Base-by-base conservation (phyloP, 2,888 invertebrate genomes). In the Phyllotreta cruciferae region DNA sequence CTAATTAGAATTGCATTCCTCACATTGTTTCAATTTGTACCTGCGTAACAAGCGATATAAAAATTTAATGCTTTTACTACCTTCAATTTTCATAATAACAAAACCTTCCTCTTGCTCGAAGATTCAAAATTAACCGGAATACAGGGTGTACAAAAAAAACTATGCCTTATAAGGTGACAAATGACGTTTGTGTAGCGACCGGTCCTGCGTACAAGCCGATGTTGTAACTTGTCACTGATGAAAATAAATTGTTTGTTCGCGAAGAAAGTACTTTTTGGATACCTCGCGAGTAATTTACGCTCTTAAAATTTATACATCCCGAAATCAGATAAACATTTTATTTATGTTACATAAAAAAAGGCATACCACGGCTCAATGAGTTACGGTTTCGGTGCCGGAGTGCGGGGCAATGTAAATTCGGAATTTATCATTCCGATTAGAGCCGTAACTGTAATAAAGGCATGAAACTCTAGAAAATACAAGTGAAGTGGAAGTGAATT, bases 171-270 rank as follows among this genome's bases (percentile, higher is more conserved):
- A 9, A 45, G 5, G 10, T 14, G 3, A 8, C 24, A 10, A 8
- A 11, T 8, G 44, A 13, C 13, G 13, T 45, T 9, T 9, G 13
- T 45, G 6, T 13, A 1, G 14, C n/a, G n/a, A 45, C 49, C 62
- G 62, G 37, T 39, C 47, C 56, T 62, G 62, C 14, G 34, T 34
- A 39, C 34, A 24, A 56, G 47, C 53, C 62, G 47, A 60, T 66
- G 63, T 66, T 66, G 66, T 63, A 63, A 62, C 56, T 55, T 66
- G 66, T 66, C 66, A 63, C 66, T 56, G 62, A 60, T 53, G 62
- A 52, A 64, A 35, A 60, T 66, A 66, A 66, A 66, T 63, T 62
- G 62, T 45, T 47, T 57, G 62, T 50, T 52, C 52, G 57, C 57
- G 62, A 62, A 62, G 62, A 62, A 62, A 62, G 62, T 62, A 62